Evolutionary conservation across 2,797 vertebrate genomes (phyloP).

Genomic region (Paratrypauchen microcephalus): DNA sequence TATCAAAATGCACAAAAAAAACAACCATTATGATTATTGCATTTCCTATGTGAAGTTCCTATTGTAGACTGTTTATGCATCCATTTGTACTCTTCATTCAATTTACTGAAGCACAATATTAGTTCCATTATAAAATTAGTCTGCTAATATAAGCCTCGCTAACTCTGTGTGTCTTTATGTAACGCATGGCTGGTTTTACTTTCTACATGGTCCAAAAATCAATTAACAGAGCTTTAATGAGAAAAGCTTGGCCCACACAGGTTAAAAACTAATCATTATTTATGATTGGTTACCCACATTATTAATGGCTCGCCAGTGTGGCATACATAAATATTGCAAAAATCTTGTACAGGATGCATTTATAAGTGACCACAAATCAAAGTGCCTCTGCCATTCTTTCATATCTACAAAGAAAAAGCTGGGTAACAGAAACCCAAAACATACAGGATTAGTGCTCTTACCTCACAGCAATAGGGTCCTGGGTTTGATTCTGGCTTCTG

Average conservation of each 20-base stretch:
- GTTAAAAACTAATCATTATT: constrained; percentile 7
- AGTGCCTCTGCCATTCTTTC: background rate
- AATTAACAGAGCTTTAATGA: constrained; percentile 14
- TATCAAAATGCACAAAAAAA: background rate
- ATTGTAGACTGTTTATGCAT: background rate
- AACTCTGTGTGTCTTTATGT: background rate
- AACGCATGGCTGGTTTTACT: constrained; percentile 2
- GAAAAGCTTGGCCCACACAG: background rate
- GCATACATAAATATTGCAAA: background rate
- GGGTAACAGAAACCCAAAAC: background rate
- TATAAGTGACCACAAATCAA: background rate
- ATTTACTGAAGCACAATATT: constrained; percentile 9
- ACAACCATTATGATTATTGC: background rate
- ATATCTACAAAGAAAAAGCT: background rate
- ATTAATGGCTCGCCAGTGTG: background rate
- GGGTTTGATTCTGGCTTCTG: too few relatives aligned
- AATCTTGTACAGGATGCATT: background rate
- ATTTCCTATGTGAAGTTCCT: background rate
- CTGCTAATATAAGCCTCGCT: background rate
- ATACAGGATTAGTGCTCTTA: background rate
- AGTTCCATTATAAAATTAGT: constrained; percentile 5
- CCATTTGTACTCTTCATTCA: background rate
- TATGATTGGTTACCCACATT: constrained; percentile 7
- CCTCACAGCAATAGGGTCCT: too few relatives aligned
- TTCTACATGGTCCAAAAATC: constrained; percentile 10